Percentiles rank a stretch among this genome's conserved stretches.
These are phyloP conservation scores for Galago senegalensis DNA, from an alignment of 2,797 vertebrate genomes.

Conservation along the genomic window DNA sequence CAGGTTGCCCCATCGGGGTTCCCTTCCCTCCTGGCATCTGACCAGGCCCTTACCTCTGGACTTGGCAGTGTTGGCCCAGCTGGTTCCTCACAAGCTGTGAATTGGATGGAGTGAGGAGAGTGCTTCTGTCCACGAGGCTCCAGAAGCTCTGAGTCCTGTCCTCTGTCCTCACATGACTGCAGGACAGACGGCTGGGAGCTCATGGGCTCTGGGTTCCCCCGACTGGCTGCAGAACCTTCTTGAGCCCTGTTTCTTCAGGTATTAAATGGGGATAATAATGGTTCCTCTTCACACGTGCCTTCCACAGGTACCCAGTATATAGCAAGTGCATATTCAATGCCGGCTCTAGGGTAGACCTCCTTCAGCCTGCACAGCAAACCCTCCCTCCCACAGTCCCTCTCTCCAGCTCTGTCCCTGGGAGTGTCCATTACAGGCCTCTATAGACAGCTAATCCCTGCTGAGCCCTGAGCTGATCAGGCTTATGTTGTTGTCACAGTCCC, in stretches of 20 bases:
- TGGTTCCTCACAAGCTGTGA: neutral
- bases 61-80: neutral
- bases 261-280: neutral
- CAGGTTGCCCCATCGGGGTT: neutral
- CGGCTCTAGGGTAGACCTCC: neutral
- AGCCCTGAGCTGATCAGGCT: slow-evolving; percentile 38
- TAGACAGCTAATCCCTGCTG: slow-evolving; percentile 68
- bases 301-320: neutral
- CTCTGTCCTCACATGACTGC: neutral
- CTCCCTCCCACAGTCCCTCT: neutral
- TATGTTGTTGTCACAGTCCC: neutral
- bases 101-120: neutral
- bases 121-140: neutral
- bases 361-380: neutral
- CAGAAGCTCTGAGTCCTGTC: neutral
- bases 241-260: neutral
- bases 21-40: neutral
- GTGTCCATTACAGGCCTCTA: slow-evolving; percentile 44
- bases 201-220: neutral
- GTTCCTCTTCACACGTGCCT: neutral
- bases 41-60: neutral
- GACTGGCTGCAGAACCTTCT: neutral
- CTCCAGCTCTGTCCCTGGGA: neutral
- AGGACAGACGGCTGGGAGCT: neutral
- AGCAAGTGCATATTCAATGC: neutral